Percentiles rank a stretch among this genome's conserved stretches.
These are phyloP conservation scores for Rhinogobius similis DNA, from an alignment of 2,113 vertebrate species.

Conservation along the genomic window DNA sequence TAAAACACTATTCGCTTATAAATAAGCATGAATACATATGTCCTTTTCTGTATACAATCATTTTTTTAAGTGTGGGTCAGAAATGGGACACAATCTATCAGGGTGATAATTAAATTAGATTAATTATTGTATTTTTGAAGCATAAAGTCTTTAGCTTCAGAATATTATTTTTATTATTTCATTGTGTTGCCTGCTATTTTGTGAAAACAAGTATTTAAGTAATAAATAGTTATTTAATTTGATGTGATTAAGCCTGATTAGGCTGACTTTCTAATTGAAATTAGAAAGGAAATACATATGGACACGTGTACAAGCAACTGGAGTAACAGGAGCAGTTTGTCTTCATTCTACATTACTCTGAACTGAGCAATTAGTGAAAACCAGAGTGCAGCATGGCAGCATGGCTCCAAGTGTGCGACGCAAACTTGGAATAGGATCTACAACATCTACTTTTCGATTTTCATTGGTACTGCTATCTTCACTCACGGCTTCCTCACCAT, in stretches of 20 bases:
- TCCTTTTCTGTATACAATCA: neutral
- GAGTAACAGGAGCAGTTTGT: neutral
- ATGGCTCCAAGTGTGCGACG: slow-evolving; percentile 67
- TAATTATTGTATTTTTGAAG: neutral
- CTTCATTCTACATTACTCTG: slow-evolving; percentile 65
- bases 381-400: slow-evolving; percentile 69
- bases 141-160: neutral
- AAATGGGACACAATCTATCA: neutral
- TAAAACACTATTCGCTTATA: neutral
- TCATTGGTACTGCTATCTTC: slow-evolving; percentile 40
- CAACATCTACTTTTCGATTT: slow-evolving; percentile 45
- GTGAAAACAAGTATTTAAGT: neutral
- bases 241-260: neutral
- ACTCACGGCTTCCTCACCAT: slow-evolving; percentile 30
- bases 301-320: neutral
- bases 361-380: slow-evolving; percentile 75
- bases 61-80: neutral
- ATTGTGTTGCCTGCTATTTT: neutral
- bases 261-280: too few relatives aligned
- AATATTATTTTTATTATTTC: neutral
- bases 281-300: too few relatives aligned
- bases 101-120: neutral
- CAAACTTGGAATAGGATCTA: slow-evolving; percentile 66
- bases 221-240: neutral
- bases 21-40: neutral